Conservation (phyloP, 2,888 invertebrate species). For the Eupithecia vulgata region DNA sequence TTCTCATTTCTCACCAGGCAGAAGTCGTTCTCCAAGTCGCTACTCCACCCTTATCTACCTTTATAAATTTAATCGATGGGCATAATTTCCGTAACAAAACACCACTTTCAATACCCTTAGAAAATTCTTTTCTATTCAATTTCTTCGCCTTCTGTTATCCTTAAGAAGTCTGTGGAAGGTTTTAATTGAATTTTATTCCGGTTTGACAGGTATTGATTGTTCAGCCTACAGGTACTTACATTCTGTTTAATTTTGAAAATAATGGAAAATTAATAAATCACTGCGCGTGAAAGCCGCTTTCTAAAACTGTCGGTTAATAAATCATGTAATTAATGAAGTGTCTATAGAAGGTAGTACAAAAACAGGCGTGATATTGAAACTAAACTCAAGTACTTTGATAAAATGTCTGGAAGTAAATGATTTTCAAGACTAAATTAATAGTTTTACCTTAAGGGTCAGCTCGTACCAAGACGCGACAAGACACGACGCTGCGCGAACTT, state of each 20-base stretch:
- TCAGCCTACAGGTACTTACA: constrained; percentile 53
- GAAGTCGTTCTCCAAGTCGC: constrained; percentile 10
- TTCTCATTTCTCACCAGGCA: neutral
- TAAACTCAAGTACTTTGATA: neutral
- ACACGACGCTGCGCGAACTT: too few relatives aligned
- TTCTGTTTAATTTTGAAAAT: constrained; percentile 72
- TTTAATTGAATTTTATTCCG: constrained; percentile 76
- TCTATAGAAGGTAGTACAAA: constrained; percentile 48
- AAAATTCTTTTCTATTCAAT: constrained; percentile 74
- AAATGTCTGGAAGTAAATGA: too few relatives aligned
- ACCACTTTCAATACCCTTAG: constrained; percentile 62
- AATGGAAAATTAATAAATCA: constrained; percentile 73
- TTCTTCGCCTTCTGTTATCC: constrained; percentile 72
- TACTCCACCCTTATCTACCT: constrained; percentile 40
- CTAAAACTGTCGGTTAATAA: constrained; percentile 71
- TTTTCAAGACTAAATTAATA: too few relatives aligned
- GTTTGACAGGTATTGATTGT: constrained; percentile 79
- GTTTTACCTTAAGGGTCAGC: too few relatives aligned
- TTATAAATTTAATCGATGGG: constrained; percentile 60
- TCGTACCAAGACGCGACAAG: too few relatives aligned
- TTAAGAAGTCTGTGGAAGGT: constrained; percentile 69
- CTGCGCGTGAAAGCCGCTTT: constrained; percentile 68
- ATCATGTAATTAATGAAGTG: constrained; percentile 69
- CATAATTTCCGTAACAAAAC: constrained; percentile 64
- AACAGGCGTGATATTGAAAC: constrained; percentile 10